Evolutionary conservation across 1,140 invertebrate species (phyloP), one percentile per base, ranked within the genome.

Genomic region (Drosophila pandora): DNA sequence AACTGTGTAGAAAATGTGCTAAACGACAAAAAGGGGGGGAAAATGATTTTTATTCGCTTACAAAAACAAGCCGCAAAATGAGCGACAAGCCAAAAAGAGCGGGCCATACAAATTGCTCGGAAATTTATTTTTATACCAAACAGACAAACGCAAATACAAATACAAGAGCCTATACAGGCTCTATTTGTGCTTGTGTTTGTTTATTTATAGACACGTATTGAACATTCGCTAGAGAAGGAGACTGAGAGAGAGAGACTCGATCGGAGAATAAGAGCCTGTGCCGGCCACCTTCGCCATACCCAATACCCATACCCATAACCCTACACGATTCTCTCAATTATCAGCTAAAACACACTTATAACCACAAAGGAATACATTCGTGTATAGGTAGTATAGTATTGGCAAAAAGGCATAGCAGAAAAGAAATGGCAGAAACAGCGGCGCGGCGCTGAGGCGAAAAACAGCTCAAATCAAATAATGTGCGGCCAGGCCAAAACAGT

Each of bases 111-210:
- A 87, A 87, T 88, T 72, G 78, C 71, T 87, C 80, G 78, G 82
- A 65, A 67, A 88, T 87, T 87, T 87, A 87, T 87, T 87, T 87
- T 87, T 87, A 88, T 87, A 75, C 73, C 56, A 81, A 63, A 75
- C 64, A 79, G 76, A 57, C 70, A 73, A 58, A 56, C 49, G 63
- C 45, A 74, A 54, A 73, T 69, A 65, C 65, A 65, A 34, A 49
- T 32, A 22, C 43, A 22, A 49, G 58, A 22, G 47, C 17, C 25
- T 28, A 28, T 64, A 39, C 5, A 63, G 73, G 30, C 12, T 12
- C 34, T 45, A 23, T 28, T 58, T 68, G 72, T 78, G 70, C 59
- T 34, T 56, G 76, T 54, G 60, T 76, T 87, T 54, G 60, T 68
- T 87, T 87, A 87, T 87, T 87, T 87, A 76, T 87, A 87, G 83